Evolutionary conservation across 2,888 invertebrate species (phyloP).

Genomic region (Caenorhabditis sinica): DNA sequence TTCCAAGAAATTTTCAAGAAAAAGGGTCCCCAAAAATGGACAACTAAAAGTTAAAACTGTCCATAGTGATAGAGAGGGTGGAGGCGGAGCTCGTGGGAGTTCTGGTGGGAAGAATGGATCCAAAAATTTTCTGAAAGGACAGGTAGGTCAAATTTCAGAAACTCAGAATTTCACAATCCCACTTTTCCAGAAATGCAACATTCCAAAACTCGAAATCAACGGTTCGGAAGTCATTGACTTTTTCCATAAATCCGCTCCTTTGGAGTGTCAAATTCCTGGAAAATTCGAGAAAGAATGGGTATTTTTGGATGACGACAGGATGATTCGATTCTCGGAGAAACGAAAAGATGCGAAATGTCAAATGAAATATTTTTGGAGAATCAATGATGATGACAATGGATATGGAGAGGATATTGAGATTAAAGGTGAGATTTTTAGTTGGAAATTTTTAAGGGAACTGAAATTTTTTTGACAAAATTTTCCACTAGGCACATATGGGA

Average conservation of each 20-base stretch:
- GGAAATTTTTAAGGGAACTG: neutral
- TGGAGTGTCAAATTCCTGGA: constrained; percentile 69
- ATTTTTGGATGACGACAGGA: constrained; percentile 73
- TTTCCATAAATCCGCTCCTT: constrained; percentile 71
- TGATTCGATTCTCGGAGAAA: constrained; percentile 70
- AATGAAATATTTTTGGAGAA: constrained; percentile 61
- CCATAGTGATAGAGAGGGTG: constrained; percentile 58
- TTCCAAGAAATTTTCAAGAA: neutral
- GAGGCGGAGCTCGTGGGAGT: neutral
- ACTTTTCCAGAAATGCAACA: constrained; percentile 73
- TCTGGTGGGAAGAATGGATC: neutral
- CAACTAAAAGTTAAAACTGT: constrained; percentile 29
- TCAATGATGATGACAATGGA: constrained; percentile 64
- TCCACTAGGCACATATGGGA: neutral
- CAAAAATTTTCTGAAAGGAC: neutral
- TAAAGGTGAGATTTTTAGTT: constrained; percentile 4
- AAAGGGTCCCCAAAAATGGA: neutral
- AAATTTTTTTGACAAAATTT: neutral
- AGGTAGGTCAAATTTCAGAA: neutral
- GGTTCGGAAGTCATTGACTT: constrained; percentile 78
- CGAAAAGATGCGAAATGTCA: constrained; percentile 66
- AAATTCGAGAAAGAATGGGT: constrained; percentile 74
- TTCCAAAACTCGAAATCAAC: constrained; percentile 80
- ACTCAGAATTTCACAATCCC: neutral
- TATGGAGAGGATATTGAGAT: constrained; percentile 39